Percentiles rank a stretch among this genome's conserved stretches.
Evolutionary conservation across 2,888 invertebrate genomes (phyloP).

Genomic region (Parnassius smintheus): DNA sequence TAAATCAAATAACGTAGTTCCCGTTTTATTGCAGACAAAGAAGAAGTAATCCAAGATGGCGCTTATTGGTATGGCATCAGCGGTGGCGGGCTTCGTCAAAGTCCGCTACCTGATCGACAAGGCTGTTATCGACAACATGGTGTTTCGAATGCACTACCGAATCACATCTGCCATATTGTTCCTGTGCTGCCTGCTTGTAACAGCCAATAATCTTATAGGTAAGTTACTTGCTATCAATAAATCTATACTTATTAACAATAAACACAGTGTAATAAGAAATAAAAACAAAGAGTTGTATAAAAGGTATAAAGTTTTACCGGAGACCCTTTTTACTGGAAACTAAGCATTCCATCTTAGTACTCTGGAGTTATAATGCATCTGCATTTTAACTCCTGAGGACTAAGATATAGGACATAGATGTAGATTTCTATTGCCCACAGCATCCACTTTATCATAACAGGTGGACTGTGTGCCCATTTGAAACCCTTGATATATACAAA

Average conservation of each 20-base stretch:
- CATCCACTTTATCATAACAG: no score
- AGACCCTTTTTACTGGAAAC: no score
- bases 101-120: slow-evolving; percentile 93
- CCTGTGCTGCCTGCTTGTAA: slow-evolving; percentile 92
- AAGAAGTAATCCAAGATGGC: slow-evolving; percentile 82
- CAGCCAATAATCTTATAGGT: slow-evolving; percentile 95
- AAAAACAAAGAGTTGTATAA: no score
- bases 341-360: no score
- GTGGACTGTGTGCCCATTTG: no score
- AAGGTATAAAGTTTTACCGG: no score
- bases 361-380: no score
- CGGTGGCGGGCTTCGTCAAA: slow-evolving; percentile 94
- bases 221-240: slow-evolving; percentile 56
- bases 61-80: slow-evolving; percentile 91
- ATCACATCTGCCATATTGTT: slow-evolving; percentile 93
- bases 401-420: no score
- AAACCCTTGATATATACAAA: background rate
- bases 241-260: no score
- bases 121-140: slow-evolving; percentile 94
- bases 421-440: no score
- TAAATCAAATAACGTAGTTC: slow-evolving; percentile 21
- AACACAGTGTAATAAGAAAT: no score
- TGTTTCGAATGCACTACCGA: slow-evolving; percentile 93
- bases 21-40: slow-evolving; percentile 35
- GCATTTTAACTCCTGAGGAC: no score